Evolutionary conservation across 2,113 vertebrate species (phyloP), one percentile per base, ranked within the genome.

Genomic region (Tupaia tana): DNA sequence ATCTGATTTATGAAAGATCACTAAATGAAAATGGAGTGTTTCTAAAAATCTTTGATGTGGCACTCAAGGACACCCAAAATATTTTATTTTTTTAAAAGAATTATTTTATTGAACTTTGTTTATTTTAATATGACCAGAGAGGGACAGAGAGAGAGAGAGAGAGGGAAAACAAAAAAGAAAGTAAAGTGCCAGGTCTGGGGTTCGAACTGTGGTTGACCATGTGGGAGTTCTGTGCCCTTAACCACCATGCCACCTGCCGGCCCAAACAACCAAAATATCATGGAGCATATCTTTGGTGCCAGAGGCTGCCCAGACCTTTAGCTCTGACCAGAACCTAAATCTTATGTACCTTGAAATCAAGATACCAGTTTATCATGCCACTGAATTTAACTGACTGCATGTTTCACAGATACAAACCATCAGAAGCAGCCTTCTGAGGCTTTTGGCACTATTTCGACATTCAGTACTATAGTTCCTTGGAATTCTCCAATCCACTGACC

Each of bases 1-100:
- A 82, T 77, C 79, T 93, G 92, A 94, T 79, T 92, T 25, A 92
- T 73, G 56, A 93, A 93, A 79, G 31, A 96, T 43, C 2, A 6
- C 86, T 77, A 34, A 93, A 71, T 69, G 18, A 90, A 94, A 79
- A 71, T 63, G 74, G 59, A 64, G 79, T 71, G 29, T 90, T 74
- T 88, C 78, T 59, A 86, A 77, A 84, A 92, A 79, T 58, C 84
- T 85, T 34, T 78, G 27, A 69, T 52, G 34, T 84, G 66, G 79
- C 77, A 18, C 31, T 56, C 71, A 91, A 90, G 73, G 74, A 27
- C 8, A 94, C 52, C 71, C 22, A 54, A 20, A 54, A 15, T 13
- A 6, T 25, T 43, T 43, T 43, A 43, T 43, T 43, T 43, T 43
- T 43, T 43, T 43, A 3, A 43, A 43, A 5, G 43, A 43, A 43